phyloP scores from a whole-genome alignment of 2,113 vertebrate genomes.

The Clupea harengus region DNA sequence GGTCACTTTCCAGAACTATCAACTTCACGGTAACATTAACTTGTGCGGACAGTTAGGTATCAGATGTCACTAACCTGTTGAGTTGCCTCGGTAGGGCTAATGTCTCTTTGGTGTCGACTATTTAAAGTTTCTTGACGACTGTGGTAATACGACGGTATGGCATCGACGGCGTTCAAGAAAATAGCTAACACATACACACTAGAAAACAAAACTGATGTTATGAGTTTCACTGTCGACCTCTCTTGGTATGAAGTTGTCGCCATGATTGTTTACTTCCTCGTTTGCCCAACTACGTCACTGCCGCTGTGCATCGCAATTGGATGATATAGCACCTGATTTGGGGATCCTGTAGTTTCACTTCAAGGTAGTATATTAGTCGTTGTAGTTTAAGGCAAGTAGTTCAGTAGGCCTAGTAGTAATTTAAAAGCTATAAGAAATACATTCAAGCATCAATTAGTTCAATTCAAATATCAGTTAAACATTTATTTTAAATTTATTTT shows the following conservation, averaged over 20 bases:
- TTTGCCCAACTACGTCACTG: slow-evolving; percentile 41
- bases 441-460: neutral
- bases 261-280: slow-evolving; percentile 63
- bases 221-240: neutral
- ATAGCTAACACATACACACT: neutral
- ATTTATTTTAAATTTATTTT: too few species aligned
- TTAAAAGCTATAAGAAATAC: neutral
- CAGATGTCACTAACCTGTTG: slow-evolving; percentile 37
- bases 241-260: neutral
- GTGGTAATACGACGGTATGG: neutral
- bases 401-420: too few species aligned
- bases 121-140: neutral
- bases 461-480: too few species aligned
- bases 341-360: neutral
- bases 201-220: neutral
- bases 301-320: neutral
- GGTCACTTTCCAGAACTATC: neutral
- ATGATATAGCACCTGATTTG: neutral
- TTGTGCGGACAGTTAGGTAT: neutral
- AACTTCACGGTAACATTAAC: neutral
- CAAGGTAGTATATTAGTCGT: neutral
- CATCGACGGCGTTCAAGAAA: slow-evolving; percentile 1
- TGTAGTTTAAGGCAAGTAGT: too few species aligned
- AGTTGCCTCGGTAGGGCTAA: slow-evolving; percentile 9
- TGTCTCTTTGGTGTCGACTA: neutral